These are phyloP conservation scores for Drosophila lini DNA, from an alignment of 1,140 invertebrate species.

Conservation along the genomic window DNA sequence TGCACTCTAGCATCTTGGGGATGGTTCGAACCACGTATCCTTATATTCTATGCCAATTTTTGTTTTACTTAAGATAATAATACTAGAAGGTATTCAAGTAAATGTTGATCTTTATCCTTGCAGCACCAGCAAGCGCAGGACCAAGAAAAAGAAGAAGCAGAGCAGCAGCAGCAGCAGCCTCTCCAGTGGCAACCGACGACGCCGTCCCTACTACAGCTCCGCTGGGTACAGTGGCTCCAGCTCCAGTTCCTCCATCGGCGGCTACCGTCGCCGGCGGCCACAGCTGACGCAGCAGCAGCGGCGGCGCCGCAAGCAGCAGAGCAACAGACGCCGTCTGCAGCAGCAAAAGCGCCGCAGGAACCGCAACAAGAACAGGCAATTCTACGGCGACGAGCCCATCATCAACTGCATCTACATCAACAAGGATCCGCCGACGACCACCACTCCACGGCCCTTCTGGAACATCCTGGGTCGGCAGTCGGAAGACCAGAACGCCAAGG, in stretches of 20 bases:
- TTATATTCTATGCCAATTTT: no score
- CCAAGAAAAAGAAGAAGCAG: constrained; percentile 46
- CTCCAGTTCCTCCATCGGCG: constrained; percentile 43
- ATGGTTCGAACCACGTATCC: no score
- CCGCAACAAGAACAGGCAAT: constrained; percentile 48
- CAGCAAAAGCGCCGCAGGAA: constrained; percentile 48
- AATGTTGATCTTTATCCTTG: not conserved
- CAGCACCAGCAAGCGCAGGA: constrained; percentile 6
- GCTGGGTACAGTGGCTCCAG: not conserved
- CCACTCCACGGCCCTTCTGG: constrained; percentile 78
- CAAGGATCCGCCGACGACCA: constrained; percentile 70
- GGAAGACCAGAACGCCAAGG: not conserved
- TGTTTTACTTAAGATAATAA: no score
- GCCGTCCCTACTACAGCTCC: constrained; percentile 35
- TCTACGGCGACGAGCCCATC: constrained; percentile 65
- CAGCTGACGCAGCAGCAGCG: constrained; percentile 40
- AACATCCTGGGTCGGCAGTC: constrained; percentile 68
- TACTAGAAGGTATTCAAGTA: no score
- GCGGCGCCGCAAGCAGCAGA: constrained; percentile 43
- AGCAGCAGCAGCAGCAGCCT: constrained; percentile 33
- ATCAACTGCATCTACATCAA: constrained; percentile 82
- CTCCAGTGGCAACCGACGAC: constrained; percentile 21
- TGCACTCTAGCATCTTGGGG: no score
- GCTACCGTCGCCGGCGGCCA: constrained; percentile 65
- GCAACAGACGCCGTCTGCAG: constrained; percentile 44